Evolutionary conservation across 2,113 vertebrate genomes (phyloP).

Genomic region (Melanostigma gelatinosum): DNA sequence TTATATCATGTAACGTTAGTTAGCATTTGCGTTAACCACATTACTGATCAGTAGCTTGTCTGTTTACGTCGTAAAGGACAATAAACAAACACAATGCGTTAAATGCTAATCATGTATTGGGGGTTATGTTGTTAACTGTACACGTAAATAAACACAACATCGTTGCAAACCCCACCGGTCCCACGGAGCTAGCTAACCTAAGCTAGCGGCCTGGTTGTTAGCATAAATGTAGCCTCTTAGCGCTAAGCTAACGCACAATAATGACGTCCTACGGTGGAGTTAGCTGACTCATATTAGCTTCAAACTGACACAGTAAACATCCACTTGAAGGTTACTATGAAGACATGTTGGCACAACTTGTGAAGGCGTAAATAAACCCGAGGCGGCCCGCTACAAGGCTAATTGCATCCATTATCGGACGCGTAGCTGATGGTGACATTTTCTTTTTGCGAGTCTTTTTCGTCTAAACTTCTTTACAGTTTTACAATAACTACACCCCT

Average conservation of each 20-base stretch:
- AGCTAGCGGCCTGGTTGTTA: too few species aligned
- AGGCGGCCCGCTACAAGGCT: neutral
- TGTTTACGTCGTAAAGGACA: neutral
- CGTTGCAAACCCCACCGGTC: too few species aligned
- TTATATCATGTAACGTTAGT: neutral
- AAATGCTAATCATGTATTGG: neutral
- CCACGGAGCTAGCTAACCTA: too few species aligned
- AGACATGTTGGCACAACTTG: too few species aligned
- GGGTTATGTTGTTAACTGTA: neutral
- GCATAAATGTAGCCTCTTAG: neutral
- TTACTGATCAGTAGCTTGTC: neutral
- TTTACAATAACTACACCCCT: fast-evolving
- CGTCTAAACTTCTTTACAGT: too few species aligned
- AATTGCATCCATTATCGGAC: neutral
- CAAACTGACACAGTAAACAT: neutral
- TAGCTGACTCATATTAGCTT: neutral
- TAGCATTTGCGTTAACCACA: neutral
- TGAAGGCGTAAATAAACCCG: neutral
- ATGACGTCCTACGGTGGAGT: neutral
- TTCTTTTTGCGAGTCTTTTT: too few species aligned
- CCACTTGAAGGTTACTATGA: neutral
- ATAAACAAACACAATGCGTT: neutral
- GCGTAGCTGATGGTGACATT: neutral
- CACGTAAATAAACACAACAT: neutral
- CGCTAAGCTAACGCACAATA: neutral